Conservation (phyloP, 2,113 vertebrate genomes). For the Dipodomys stephensi region DNA sequence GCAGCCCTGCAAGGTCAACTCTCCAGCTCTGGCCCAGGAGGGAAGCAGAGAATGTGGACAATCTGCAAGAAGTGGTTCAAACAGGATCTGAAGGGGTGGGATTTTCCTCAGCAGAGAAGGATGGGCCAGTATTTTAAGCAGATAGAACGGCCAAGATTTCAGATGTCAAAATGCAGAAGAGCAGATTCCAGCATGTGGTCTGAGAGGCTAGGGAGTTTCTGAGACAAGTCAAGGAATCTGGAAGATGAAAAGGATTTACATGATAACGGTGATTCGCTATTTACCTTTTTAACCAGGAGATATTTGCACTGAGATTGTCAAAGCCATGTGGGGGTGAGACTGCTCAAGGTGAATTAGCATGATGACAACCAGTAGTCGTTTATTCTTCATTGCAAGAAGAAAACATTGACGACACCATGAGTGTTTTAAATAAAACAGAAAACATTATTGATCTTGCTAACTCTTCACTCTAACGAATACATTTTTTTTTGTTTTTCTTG, state of each 20-base stretch:
- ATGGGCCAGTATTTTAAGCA: neutral
- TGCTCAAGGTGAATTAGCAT: neutral
- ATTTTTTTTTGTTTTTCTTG: too few species aligned
- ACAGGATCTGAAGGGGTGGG: neutral
- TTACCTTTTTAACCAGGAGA: neutral
- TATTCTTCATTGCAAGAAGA: neutral
- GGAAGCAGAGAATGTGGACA: neutral
- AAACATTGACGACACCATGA: neutral
- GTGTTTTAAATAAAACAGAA: neutral
- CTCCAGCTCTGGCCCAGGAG: neutral
- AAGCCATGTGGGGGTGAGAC: neutral
- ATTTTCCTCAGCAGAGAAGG: neutral
- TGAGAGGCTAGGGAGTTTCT: neutral
- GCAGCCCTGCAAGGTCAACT: neutral
- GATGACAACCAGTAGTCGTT: neutral
- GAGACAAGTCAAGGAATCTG: neutral
- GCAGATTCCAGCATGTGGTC: neutral
- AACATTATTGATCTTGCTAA: neutral
- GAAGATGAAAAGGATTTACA: neutral
- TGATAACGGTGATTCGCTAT: neutral
- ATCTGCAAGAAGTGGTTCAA: neutral
- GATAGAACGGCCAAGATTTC: constrained; percentile 5
- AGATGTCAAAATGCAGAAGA: constrained; percentile 8
- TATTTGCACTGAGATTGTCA: neutral
- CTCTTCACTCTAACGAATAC: neutral